Conservation (phyloP, 2,797 vertebrate species). For the Taeniopygia guttata region DNA sequence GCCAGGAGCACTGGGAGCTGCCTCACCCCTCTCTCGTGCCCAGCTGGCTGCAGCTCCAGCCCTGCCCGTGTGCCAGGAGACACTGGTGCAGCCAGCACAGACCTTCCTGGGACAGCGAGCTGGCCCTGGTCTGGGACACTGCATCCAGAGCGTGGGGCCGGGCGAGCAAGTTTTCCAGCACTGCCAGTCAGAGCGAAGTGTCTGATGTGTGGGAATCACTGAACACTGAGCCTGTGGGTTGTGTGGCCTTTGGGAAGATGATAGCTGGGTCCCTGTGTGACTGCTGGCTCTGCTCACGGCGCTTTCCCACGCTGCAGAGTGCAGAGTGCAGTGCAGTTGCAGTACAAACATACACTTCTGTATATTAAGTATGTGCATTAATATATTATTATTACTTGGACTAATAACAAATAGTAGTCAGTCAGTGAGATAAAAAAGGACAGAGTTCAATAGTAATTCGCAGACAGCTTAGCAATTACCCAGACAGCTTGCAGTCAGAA, state of each 20-base stretch:
- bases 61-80: neutral
- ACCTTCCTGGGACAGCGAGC: neutral
- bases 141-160: accelerated
- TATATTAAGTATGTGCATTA: slow-evolving; percentile 74
- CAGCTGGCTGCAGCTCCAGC: neutral
- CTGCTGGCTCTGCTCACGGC: slow-evolving; percentile 21
- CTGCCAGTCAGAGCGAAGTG: neutral
- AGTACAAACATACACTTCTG: slow-evolving; percentile 69
- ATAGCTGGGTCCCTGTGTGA: slow-evolving; percentile 52
- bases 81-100: neutral
- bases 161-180: neutral
- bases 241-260: slow-evolving; percentile 50
- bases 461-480: slow-evolving; percentile 80
- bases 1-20: neutral
- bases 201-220: neutral
- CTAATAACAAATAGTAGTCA: slow-evolving; percentile 81
- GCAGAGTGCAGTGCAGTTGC: slow-evolving; percentile 71
- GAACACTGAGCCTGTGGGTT: neutral
- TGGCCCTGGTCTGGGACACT: accelerated
- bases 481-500: slow-evolving; percentile 78
- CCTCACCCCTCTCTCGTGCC: neutral
- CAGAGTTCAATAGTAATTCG: slow-evolving; percentile 78
- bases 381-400: slow-evolving; percentile 78
- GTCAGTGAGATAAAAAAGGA: slow-evolving; percentile 77
- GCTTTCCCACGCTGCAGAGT: slow-evolving; percentile 50